Evolutionary conservation across 2,113 vertebrate genomes (phyloP), one percentile per base, ranked within the genome.

Genomic region (Dasyornis broadbenti): DNA sequence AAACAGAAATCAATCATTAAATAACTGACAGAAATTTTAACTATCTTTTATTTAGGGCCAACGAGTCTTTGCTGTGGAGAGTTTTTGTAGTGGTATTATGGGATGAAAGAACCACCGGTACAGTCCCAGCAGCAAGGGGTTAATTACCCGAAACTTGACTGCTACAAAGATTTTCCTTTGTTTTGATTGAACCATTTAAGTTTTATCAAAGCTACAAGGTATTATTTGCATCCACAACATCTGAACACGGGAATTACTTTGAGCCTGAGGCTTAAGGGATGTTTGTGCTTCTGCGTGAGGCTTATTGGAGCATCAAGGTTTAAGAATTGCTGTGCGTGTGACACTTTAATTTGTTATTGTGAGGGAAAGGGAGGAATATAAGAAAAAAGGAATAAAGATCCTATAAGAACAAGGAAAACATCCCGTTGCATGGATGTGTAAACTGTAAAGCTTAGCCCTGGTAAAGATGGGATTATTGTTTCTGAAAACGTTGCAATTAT

Each of bases 381-480:
- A 94, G 90, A 39, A 81, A 72, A 92, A 95, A 50, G 24, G 42
- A 59, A 20, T 42, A 35, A 76, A 52, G 79, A 65, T 77, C 63
- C 24, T 59, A 0, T 15, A 60, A 94, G 45, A 72, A 22, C n/a
- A 53, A 4, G 73, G 65, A 28, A 54, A 90, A 54, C 24, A 85
- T 86, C 90, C 83, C 89, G 35, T 53, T 84, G 71, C 70, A 69
- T 44, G 82, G 94, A 88, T 88, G 76, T 84, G 35, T 68, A 42
- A 76, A 93, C 63, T 82, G 40, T 60, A 60, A 73, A 92, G 69
- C 37, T 60, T 78, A 92, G 56, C 49, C 26, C 39, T 23, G 31
- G 90, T 94, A 45, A 94, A 92, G 54, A 76, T 85, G 77, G 91
- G 86, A 82, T 95, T 40, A 54, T 39, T 79, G 42, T 84, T 97